Conservation (phyloP, 2,113 vertebrate species). For the mouse (Mus musculus) region DNA sequence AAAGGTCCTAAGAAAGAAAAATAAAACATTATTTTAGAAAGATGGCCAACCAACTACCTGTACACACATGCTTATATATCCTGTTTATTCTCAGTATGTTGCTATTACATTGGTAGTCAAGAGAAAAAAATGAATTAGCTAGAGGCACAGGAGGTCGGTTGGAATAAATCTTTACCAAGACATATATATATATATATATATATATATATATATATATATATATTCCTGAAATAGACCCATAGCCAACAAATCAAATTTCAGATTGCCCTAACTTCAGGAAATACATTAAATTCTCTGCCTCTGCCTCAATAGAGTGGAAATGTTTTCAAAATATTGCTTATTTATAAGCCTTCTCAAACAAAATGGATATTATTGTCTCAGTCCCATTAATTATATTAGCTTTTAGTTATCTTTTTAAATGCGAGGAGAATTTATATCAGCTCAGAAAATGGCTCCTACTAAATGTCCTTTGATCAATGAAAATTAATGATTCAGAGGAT, state of each 20-base stretch:
- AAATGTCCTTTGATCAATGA: background rate
- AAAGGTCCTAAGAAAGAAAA: constrained; percentile 17
- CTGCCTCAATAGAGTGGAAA: constrained; percentile 29
- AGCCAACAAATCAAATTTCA: constrained; percentile 54
- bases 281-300: constrained; percentile 50
- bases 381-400: constrained; percentile 17
- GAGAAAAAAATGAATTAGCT: constrained; percentile 56
- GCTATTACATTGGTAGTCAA: background rate
- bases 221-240: background rate
- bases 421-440: background rate
- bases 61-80: background rate
- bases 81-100: constrained; percentile 29
- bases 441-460: background rate
- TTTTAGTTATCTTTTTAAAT: constrained; percentile 40
- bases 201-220: too few species aligned
- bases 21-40: constrained; percentile 2
- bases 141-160: too few species aligned
- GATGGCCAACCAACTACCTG: background rate
- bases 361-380: background rate
- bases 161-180: constrained; percentile 28
- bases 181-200: too few species aligned
- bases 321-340: constrained; percentile 23
- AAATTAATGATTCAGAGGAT: background rate
- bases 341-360: constrained; percentile 48
- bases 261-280: constrained; percentile 40